phyloP scores from a whole-genome alignment of 2,888 invertebrate genomes.

The Lithophane ornitopus region DNA sequence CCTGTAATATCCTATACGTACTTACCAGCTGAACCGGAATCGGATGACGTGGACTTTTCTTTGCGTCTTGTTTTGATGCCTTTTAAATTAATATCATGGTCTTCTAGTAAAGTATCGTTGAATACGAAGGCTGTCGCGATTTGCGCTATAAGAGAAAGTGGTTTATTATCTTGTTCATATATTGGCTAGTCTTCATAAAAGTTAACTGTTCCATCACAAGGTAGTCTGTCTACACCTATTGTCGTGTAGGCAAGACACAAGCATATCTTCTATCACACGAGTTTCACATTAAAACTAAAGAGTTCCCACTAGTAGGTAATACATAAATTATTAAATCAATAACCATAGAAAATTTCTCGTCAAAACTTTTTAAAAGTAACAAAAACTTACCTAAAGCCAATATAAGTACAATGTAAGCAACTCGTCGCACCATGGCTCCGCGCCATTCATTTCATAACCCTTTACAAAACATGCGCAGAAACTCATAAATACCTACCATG shows the following conservation, averaged over 20 bases:
- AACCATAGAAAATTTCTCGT: neutral
- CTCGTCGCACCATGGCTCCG: constrained; percentile 44
- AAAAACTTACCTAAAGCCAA: constrained; percentile 57
- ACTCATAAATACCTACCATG: constrained; percentile 51
- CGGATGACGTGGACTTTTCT: constrained; percentile 42
- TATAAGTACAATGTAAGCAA: constrained; percentile 41
- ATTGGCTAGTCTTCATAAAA: neutral
- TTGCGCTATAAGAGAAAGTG: constrained; percentile 25
- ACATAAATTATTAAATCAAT: neutral
- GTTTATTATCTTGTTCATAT: neutral
- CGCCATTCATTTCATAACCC: constrained; percentile 51
- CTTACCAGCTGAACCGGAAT: neutral
- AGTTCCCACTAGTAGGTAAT: neutral
- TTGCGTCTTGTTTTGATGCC: constrained; percentile 22
- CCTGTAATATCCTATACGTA: neutral
- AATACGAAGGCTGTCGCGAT: constrained; percentile 17
- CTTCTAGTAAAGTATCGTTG: constrained; percentile 32
- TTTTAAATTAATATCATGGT: constrained; percentile 3
- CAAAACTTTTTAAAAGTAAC: neutral
- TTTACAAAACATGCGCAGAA: constrained; percentile 41
- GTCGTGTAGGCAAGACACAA: neutral
- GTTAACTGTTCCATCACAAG: neutral
- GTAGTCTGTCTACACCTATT: neutral
- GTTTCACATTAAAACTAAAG: neutral
- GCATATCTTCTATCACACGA: neutral